Base-by-base conservation (phyloP, 1,140 invertebrate species). In the Centruroides vittatus region DNA sequence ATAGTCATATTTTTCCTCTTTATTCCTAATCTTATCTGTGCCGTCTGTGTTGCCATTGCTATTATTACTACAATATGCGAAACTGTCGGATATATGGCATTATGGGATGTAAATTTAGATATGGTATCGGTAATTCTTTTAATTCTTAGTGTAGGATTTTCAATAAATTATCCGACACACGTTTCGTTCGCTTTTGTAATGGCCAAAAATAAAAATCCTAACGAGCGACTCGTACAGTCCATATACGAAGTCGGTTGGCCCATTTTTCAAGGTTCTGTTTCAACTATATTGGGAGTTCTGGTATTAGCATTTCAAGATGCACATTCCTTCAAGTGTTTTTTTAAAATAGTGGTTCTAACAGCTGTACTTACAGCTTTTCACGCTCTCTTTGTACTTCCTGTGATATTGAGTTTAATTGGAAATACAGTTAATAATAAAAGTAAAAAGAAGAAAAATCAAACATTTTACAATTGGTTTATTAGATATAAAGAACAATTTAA, bases 81-180 rank as follows among this genome's bases (percentile, higher is more conserved):
- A n/a, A 91, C 98, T 0, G 86, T 93, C 4, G 93, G 93, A 1
- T 96, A 95, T 75, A 94, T 98, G 88, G 84, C 90, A 0, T 76
- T 94, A 3, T 97, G 93, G 92, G 83, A 85, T 65, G 89, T 97
- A 0, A 93, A 91, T 70, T 76, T 98, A 47, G 93, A 96, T 73
- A 92, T 92, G 6, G 94, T 98, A 68, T 96, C 93, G 0, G 98
- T 97, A 93, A 96, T 98, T 48, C 96, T 97, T 69, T 78, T 98
- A 3, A 96, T 98, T 56, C 96, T 98, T 91, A 95, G 92, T 70
- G 94, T 97, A 49, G 94, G 94, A 53, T 97, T 97, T 75, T 94
- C 90, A 5, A 91, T 98, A 0, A 93, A 97, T 70, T 98, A 95
- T 72, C 93, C 91, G 0, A 93, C 93, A 4, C 93, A 97, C 69